Conservation (phyloP, 2,888 invertebrate genomes). For the Herminia tarsipennalis region DNA sequence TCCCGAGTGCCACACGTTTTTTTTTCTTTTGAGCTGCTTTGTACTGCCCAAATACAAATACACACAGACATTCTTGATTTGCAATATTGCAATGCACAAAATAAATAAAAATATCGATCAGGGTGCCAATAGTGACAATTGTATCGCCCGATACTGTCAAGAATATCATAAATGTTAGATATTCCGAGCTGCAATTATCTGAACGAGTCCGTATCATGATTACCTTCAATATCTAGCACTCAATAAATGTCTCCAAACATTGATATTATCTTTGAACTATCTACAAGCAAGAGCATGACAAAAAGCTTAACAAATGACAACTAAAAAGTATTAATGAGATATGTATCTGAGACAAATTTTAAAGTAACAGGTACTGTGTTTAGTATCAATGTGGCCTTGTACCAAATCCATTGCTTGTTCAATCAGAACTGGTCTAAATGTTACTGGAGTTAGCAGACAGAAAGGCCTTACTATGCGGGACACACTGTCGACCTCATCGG, state of each 20-base stretch:
- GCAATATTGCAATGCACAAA: too few species aligned
- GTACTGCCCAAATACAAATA: too few species aligned
- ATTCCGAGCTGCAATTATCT: neutral
- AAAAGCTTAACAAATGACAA: slow-evolving; percentile 6
- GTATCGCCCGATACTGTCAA: neutral
- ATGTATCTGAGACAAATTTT: slow-evolving; percentile 8
- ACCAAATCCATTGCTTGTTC: slow-evolving; percentile 49
- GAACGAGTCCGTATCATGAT: slow-evolving; percentile 9
- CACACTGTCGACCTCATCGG: slow-evolving; percentile 29
- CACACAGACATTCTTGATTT: too few species aligned
- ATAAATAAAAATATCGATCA: too few species aligned
- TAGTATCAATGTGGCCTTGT: slow-evolving; percentile 53
- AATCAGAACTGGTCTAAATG: slow-evolving; percentile 55
- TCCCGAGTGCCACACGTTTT: too few species aligned
- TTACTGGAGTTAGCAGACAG: slow-evolving; percentile 51
- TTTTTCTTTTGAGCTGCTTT: too few species aligned
- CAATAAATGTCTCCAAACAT: slow-evolving; percentile 4
- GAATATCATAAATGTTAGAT: neutral
- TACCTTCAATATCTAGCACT: neutral
- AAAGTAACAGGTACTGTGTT: slow-evolving; percentile 34
- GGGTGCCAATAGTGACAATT: too few species aligned
- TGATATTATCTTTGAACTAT: slow-evolving; percentile 18
- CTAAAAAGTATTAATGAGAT: slow-evolving; percentile 5
- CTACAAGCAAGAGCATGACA: neutral
- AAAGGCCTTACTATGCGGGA: slow-evolving; percentile 39